phyloP scores from a whole-genome alignment of 2,888 invertebrate species.

The Autographa gamma region DNA sequence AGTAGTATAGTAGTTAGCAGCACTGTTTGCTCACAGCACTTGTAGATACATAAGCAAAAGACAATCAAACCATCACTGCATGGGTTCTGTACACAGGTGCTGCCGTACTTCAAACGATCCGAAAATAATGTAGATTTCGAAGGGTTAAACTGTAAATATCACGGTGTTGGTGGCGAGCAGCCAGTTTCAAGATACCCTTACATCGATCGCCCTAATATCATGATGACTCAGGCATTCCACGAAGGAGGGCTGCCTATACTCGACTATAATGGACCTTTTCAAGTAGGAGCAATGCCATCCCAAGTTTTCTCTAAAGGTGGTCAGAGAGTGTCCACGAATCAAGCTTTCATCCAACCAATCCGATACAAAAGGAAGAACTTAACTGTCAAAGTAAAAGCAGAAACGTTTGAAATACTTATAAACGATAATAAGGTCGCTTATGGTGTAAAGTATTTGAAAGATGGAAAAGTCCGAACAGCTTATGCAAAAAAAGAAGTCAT shows the following conservation, averaged over 20 bases:
- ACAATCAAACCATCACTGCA: background rate
- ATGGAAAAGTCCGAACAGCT: conserved; percentile 63
- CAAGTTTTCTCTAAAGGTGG: conserved; percentile 89
- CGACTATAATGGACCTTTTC: conserved; percentile 87
- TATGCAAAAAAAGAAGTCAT: conserved; percentile 78
- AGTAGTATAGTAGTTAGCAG: background rate
- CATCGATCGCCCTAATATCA: conserved; percentile 87
- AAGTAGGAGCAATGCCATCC: conserved; percentile 88
- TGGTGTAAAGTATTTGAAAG: conserved; percentile 69
- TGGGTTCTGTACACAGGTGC: conserved; percentile 71
- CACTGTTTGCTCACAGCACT: background rate
- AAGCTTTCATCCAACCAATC: conserved; percentile 91
- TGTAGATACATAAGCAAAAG: background rate
- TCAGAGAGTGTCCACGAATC: conserved; percentile 89
- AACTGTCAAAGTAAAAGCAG: conserved; percentile 82
- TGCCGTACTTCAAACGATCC: conserved; percentile 91
- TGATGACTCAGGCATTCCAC: conserved; percentile 87
- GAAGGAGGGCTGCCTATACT: conserved; percentile 88
- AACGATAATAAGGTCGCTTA: conserved; percentile 77
- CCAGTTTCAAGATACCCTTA: conserved; percentile 90
- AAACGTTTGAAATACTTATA: conserved; percentile 88
- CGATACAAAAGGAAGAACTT: conserved; percentile 86
- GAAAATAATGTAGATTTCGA: conserved; percentile 89
- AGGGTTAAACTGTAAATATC: conserved; percentile 85
- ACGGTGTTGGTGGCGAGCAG: conserved; percentile 89